Conservation (phyloP, 92 coral and sea anemone species). For the Phymanthus crucifer region DNA sequence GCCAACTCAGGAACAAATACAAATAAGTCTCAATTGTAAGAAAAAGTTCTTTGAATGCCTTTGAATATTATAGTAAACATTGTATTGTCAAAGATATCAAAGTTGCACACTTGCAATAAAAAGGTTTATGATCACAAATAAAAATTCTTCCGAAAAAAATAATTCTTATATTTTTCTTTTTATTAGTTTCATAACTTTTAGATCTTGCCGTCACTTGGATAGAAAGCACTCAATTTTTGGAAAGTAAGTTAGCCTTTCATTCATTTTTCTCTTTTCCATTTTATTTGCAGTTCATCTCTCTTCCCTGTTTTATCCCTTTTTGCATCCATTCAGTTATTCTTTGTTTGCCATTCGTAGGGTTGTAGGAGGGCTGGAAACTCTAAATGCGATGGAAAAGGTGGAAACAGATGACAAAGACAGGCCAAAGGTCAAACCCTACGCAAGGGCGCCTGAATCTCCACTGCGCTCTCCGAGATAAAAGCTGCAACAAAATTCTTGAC, state of each 20-base stretch:
- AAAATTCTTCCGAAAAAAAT: not conserved
- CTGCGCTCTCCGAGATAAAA: no score
- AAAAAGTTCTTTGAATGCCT: not conserved
- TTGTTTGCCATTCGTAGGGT: slow-evolving; percentile 44
- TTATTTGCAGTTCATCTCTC: not conserved
- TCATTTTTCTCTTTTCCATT: not conserved
- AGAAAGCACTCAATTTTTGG: slow-evolving; percentile 95
- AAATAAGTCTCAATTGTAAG: slow-evolving; percentile 98
- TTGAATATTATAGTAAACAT: not conserved
- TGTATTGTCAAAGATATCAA: no score
- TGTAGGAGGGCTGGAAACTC: slow-evolving; percentile 94
- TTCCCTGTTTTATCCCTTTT: not conserved
- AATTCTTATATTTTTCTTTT: not conserved
- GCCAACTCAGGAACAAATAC: slow-evolving; percentile 95
- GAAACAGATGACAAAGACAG: slow-evolving; percentile 92
- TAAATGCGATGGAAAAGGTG: slow-evolving; percentile 87
- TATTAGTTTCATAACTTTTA: slow-evolving; percentile 89
- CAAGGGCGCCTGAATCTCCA: no score
- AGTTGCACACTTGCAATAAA: no score
- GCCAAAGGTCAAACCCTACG: slow-evolving; percentile 72
- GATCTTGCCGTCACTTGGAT: slow-evolving; percentile 96
- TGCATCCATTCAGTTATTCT: not conserved
- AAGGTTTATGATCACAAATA: not conserved
- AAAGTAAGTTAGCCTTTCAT: slow-evolving; percentile 57
- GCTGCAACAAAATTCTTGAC: not conserved